These are phyloP conservation scores for Miltochrista miniata DNA, from an alignment of 2,888 invertebrate genomes.

Conservation along the genomic window DNA sequence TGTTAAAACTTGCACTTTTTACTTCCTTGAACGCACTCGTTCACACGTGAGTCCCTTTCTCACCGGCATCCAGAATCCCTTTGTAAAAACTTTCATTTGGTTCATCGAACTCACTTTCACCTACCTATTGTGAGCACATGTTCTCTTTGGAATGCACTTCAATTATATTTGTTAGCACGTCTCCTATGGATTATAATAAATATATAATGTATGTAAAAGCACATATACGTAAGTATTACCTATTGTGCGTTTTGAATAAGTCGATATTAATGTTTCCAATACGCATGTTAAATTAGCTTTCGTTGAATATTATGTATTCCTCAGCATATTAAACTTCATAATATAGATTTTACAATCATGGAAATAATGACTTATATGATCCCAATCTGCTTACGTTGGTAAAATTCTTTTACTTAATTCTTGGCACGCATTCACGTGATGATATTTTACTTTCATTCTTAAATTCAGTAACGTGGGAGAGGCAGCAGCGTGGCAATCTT, in stretches of 20 bases:
- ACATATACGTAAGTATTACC: constrained; percentile 29
- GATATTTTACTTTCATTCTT: constrained; percentile 40
- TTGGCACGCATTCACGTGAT: constrained; percentile 30
- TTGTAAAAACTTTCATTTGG: constrained; percentile 76
- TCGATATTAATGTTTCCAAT: constrained; percentile 22
- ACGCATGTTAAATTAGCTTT: constrained; percentile 33
- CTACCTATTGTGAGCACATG: constrained; percentile 73
- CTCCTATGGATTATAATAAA: constrained; percentile 48
- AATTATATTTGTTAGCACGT: constrained; percentile 70
- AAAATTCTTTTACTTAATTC: constrained; percentile 28
- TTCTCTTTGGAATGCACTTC: constrained; percentile 76
- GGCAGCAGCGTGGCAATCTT: constrained; percentile 8
- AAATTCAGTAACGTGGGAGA: constrained; percentile 29
- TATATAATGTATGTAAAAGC: constrained; percentile 18
- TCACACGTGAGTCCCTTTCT: constrained; percentile 32
- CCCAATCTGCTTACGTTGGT: constrained; percentile 24
- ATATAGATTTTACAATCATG: too few relatives aligned
- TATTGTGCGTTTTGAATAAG: constrained; percentile 38
- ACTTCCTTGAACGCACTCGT: constrained; percentile 57
- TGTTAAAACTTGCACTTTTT: constrained; percentile 50
- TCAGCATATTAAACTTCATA: too few relatives aligned
- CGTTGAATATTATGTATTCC: constrained; percentile 12
- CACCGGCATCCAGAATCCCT: constrained; percentile 57
- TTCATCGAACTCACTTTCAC: constrained; percentile 83
- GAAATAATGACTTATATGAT: constrained; percentile 9